Evolutionary conservation across 2,888 invertebrate species (phyloP).

Genomic region (Amiota minor): DNA sequence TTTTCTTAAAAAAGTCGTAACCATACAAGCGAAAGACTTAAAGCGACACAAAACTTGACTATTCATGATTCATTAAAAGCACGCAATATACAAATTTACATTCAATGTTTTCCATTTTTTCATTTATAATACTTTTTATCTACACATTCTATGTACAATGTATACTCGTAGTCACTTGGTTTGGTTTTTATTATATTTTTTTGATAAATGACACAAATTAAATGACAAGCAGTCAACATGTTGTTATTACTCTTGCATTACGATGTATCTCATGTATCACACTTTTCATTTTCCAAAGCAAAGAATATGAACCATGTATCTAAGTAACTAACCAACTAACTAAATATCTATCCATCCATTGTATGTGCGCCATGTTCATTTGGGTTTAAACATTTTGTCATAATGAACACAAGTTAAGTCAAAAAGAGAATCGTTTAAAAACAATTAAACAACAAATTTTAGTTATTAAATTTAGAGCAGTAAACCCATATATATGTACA

Average conservation of each 20-base stretch:
- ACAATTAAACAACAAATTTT: constrained; percentile 7
- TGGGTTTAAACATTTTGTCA: too few species aligned
- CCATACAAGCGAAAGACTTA: constrained; percentile 36
- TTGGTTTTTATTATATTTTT: neutral
- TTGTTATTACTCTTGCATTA: constrained; percentile 4
- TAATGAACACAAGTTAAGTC: neutral
- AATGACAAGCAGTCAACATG: constrained; percentile 4
- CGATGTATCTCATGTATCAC: constrained; percentile 8
- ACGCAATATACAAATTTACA: neutral
- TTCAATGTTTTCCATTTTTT: too few species aligned
- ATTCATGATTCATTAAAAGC: constrained; percentile 23
- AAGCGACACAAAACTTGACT: constrained; percentile 37
- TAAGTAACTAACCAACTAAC: too few species aligned
- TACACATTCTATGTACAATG: neutral
- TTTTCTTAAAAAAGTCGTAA: neutral
- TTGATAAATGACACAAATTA: constrained; percentile 1
- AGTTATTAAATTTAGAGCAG: neutral
- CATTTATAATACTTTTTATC: too few species aligned
- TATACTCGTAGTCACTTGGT: too few species aligned
- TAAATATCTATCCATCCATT: too few species aligned
- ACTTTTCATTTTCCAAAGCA: neutral
- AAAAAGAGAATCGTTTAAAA: constrained; percentile 2
- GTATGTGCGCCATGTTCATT: too few species aligned
- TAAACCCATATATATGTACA: constrained; percentile 32
- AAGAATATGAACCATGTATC: too few species aligned